A percentile compares a stretch with the other conserved stretches of the same genome.
Evolutionary conservation across 2,797 vertebrate species (phyloP).

Genomic region (Parauchenoglanis punctatus): DNA sequence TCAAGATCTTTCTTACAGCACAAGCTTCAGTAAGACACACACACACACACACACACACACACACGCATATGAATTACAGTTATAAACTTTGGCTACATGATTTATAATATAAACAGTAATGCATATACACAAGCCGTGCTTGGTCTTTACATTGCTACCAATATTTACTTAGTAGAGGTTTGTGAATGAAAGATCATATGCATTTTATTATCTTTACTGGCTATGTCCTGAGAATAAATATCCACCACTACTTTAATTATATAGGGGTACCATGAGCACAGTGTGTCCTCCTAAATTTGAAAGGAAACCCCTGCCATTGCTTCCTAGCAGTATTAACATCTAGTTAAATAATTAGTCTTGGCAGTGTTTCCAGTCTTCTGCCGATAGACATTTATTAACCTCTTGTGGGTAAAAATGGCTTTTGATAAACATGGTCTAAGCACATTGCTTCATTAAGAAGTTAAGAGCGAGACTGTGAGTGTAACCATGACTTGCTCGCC

Average conservation of each 20-base stretch:
- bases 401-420: neutral
- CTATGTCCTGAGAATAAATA: neutral
- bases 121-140: too few relatives aligned
- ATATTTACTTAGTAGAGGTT: neutral
- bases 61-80: neutral
- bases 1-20: constrained; percentile 92
- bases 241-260: neutral
- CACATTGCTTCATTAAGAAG: constrained; percentile 21
- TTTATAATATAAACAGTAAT: neutral
- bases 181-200: neutral
- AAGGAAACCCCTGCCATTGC: neutral
- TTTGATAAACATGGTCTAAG: neutral
- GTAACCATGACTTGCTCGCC: neutral
- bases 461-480: neutral
- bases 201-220: neutral
- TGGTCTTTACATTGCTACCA: neutral
- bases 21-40: constrained; percentile 76
- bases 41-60: neutral
- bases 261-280: neutral
- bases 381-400: constrained; percentile 5
- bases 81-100: neutral
- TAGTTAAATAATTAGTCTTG: constrained; percentile 6
- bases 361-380: neutral
- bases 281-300: neutral
- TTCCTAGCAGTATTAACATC: neutral